Evolutionary conservation across 1,140 invertebrate species (phyloP), one percentile per base, ranked within the genome.

Genomic region (Polypedilum pembai): DNA sequence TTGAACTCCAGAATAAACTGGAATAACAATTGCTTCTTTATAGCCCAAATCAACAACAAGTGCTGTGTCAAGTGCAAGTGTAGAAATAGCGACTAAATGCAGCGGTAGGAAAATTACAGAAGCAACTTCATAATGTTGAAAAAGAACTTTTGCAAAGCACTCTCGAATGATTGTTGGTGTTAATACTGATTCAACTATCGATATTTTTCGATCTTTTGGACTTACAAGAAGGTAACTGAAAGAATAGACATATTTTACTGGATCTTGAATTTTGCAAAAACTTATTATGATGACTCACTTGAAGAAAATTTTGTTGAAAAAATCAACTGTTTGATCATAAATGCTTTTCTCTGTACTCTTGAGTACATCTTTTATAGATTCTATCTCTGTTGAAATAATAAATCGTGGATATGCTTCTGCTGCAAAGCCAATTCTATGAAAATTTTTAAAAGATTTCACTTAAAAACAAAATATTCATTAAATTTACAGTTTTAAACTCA

Each of bases 31-130:
- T 15, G 92, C 88, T 84, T 96, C 94, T 74, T 86, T 85, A 79
- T 93, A 92, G n/a, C 94, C 94, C 20, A 94, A 85, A 83, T 97
- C 94, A 15, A 97, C 80, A 3, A 97, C 92, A 10, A 97, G 81
- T 40, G 88, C 94, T 10, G 92, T 92, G 74, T 88, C 87, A 8
- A 89, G 83, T 17, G 91, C 93, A 72, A 96, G 84, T 3, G 92
- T 91, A 72, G 90, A 88, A 1, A 94, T 83, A 7, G 90, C 85
- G n/a, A 93, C 88, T 33, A 96, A 83, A 83, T 95, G 94, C 40
- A 87, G 87, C 8, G 94, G 92, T 3, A 91, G 85, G 81, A 92
- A 90, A 75, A 93, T 76, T 24, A 92, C 80, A 1, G 88, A 89
- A 0, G 87, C 85, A 56, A 90, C 93, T 88, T 98, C 95, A 85